phyloP scores from a whole-genome alignment of 1,140 invertebrate species.

The Zaprionus capensis region DNA sequence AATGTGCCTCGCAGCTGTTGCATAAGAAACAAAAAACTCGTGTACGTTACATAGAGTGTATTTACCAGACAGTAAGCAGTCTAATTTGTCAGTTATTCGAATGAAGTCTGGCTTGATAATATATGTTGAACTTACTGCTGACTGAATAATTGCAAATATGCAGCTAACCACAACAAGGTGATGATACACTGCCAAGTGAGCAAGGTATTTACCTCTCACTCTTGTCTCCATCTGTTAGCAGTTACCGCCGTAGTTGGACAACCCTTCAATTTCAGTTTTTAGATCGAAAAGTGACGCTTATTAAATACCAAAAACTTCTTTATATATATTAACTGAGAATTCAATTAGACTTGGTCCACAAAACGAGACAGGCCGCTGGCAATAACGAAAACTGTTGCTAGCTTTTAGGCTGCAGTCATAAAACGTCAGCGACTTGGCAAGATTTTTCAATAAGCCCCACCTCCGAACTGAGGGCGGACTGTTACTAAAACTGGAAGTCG shows the following conservation, averaged over 20 bases:
- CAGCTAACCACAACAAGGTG: slow-evolving; percentile 30
- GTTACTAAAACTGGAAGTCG: background rate
- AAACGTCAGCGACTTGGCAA: slow-evolving; percentile 70
- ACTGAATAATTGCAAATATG: slow-evolving; percentile 55
- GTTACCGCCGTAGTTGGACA: background rate
- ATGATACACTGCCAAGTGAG: slow-evolving; percentile 14
- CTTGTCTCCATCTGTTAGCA: too few species aligned
- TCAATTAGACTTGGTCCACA: slow-evolving; percentile 51
- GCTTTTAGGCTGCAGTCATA: slow-evolving; percentile 63
- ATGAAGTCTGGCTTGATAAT: slow-evolving; percentile 24
- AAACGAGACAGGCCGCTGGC: slow-evolving; percentile 28
- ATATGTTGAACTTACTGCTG: slow-evolving; percentile 40
- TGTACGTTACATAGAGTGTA: background rate
- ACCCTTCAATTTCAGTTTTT: background rate
- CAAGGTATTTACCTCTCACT: background rate
- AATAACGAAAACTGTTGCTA: slow-evolving; percentile 25
- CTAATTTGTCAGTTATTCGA: background rate
- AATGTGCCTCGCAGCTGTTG: background rate
- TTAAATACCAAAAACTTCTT: slow-evolving; percentile 61
- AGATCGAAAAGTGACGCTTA: slow-evolving; percentile 64
- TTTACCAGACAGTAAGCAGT: background rate
- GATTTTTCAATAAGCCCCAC: slow-evolving; percentile 56
- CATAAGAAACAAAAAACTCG: slow-evolving; percentile 42
- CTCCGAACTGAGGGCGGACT: background rate
- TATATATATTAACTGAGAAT: slow-evolving; percentile 61